phyloP scores from a whole-genome alignment of 2,113 vertebrate species.

The Formicarius rufipectus region DNA sequence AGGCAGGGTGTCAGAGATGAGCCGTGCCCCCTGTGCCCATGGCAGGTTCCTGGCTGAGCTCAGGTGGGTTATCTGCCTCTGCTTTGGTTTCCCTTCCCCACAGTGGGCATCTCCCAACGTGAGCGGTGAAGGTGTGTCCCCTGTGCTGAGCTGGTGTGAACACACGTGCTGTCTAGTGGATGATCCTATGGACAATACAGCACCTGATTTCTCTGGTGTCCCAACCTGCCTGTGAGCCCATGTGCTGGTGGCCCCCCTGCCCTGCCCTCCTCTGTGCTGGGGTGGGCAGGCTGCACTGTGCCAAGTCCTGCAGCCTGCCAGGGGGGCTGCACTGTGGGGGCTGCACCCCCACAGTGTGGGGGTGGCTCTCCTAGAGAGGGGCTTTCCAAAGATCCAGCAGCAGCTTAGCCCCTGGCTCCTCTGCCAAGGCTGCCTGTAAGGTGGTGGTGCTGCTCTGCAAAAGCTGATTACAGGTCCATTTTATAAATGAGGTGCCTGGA shows the following conservation, averaged over 20 bases:
- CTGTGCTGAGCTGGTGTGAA: not conserved
- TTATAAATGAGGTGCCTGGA: not conserved
- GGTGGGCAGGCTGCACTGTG: rapidly evolving
- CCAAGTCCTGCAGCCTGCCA: rapidly evolving
- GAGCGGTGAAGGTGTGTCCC: not conserved
- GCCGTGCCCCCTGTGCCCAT: not conserved
- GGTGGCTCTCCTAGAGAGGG: rapidly evolving
- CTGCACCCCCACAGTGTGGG: no score
- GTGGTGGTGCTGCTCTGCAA: not conserved
- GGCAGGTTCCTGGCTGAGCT: not conserved
- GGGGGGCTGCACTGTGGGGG: rapidly evolving
- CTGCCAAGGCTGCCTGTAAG: not conserved
- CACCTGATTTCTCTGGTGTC: not conserved
- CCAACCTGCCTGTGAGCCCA: not conserved
- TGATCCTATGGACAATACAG: rapidly evolving
- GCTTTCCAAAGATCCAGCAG: not conserved
- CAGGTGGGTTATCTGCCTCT: not conserved
- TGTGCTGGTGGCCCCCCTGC: not conserved
- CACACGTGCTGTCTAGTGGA: not conserved
- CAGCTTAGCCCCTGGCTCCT: not conserved
- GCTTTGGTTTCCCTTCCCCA: not conserved
- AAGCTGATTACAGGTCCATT: not conserved
- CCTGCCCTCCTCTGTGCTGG: not conserved
- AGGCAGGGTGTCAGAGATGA: no score
- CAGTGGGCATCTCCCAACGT: rapidly evolving